A percentile compares a stretch with the other conserved stretches of the same genome.
Conservation (phyloP, 2,888 invertebrate species). For the Hirtodrosophila alboralis region DNA sequence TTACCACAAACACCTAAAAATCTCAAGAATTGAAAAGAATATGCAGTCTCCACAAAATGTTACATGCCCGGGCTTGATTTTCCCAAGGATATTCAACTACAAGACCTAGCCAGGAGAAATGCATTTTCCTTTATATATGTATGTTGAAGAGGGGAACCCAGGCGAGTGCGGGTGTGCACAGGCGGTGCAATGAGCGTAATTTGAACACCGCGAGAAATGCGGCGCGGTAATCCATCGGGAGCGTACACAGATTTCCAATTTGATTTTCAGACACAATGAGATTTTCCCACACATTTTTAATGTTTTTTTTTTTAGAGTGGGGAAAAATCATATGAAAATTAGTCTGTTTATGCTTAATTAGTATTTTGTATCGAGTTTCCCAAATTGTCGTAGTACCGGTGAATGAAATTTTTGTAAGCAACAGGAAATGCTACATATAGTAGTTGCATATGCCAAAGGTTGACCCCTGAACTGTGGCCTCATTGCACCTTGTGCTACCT, state of each 20-base stretch:
- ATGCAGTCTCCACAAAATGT: constrained; percentile 17
- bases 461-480: constrained; percentile 47
- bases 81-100: constrained; percentile 79
- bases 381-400: constrained; percentile 22
- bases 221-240: constrained; percentile 55
- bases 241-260: constrained; percentile 62
- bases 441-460: constrained; percentile 33
- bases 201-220: constrained; percentile 80
- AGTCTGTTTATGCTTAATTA: constrained; percentile 81
- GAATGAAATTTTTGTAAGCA: constrained; percentile 9
- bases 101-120: constrained; percentile 51
- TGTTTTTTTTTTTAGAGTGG: constrained; percentile 18
- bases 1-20: constrained; percentile 33
- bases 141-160: constrained; percentile 2
- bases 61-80: constrained; percentile 33
- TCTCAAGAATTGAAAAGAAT: constrained; percentile 7
- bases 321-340: constrained; percentile 54
- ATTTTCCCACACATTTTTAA: constrained; percentile 63
- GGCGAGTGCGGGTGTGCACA: constrained; percentile 55
- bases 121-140: constrained; percentile 42
- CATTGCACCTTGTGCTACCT: constrained; percentile 44
- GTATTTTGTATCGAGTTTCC: constrained; percentile 54
- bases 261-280: constrained; percentile 48
- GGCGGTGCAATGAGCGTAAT: constrained; percentile 68
- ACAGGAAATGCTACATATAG: constrained; percentile 64